A percentile compares a stretch with the other conserved stretches of the same genome.
Conservation (phyloP, 2,888 invertebrate genomes). For the Lasioglossum lativentre region DNA sequence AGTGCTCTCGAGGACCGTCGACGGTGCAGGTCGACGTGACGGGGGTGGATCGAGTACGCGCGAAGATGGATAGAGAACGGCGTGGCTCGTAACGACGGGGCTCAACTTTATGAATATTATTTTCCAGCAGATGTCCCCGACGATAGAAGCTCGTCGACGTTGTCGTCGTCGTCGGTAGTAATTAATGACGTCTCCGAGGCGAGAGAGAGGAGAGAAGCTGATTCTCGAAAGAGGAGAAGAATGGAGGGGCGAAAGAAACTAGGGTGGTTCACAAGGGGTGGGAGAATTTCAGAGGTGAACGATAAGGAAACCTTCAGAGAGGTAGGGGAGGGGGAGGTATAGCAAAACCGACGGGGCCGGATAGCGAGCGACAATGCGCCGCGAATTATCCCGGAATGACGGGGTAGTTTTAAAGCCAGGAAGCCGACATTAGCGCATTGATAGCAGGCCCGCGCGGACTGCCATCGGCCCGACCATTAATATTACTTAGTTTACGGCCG, state of each 20-base stretch:
- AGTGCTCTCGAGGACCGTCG: neutral
- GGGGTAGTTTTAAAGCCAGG: constrained; percentile 84
- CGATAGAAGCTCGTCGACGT: constrained; percentile 81
- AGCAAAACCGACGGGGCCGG: constrained; percentile 63
- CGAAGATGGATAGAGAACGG: constrained; percentile 53
- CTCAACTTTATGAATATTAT: constrained; percentile 84
- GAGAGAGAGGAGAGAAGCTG: too few species aligned
- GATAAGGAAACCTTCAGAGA: constrained; percentile 68
- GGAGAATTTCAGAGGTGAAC: constrained; percentile 52
- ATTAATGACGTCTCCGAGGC: constrained; percentile 81
- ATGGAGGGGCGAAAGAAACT: constrained; percentile 22
- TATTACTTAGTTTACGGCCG: constrained; percentile 81
- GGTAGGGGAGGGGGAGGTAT: constrained; percentile 28
- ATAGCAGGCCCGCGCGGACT: constrained; percentile 77
- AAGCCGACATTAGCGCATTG: constrained; percentile 84
- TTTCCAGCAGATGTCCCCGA: constrained; percentile 84
- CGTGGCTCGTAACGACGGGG: constrained; percentile 70
- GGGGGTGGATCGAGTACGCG: constrained; percentile 10
- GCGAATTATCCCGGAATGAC: constrained; percentile 84
- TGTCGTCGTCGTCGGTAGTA: constrained; percentile 76
- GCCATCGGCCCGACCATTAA: constrained; percentile 81
- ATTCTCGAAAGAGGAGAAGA: neutral
- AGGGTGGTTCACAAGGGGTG: neutral
- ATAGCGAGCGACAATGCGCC: constrained; percentile 81
- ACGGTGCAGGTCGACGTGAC: neutral